Base-by-base conservation (phyloP, 1,140 invertebrate species). In the Hypothenemus hampei region DNA sequence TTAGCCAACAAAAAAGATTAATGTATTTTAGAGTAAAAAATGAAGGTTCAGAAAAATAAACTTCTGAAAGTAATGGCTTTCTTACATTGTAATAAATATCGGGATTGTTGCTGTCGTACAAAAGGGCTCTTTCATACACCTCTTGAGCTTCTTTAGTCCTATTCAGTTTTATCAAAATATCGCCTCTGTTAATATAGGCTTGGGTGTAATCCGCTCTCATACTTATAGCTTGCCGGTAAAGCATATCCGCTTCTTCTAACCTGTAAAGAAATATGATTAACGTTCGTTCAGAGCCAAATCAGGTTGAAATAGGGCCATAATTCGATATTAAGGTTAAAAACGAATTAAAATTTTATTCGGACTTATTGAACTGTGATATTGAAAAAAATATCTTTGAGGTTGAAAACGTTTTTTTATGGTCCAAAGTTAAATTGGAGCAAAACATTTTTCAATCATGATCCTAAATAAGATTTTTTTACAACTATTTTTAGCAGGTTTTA, bases 141-240 rank as follows among this genome's bases (percentile, higher is more conserved):
- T 94, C 87, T 71, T 93, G 88, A 0, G 95, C 95, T 73, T 97
- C 93, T 66, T 92, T 87, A 3, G 91, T 94, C 57, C 92, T 83
- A 74, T 95, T 95, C 64, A 97, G 77, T 76, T 96, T 97, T 66
- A 98, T 90, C 35, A 97, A 79, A 69, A 98, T 90, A 75, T 97
- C 94, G 0, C 93, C 94, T 43, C 93, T 81, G 75, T 97, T 97
- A 60, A 97, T 97, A 67, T 97, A 97, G 4, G 94, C 95, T 71
- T 97, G 89, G 0, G 93, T 93, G 72, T 97, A 98, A 77, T 98
- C 95, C 10, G 93, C 86, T 59, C 94, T 78, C 95, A 98, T 98
- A 65, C 91, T 93, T 54, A 97, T 97, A 0, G 94, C 94, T 67
- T 95, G 93, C 36, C 87, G 76, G 68, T 97, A 95, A 5, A 97